Conservation (phyloP, 2,888 invertebrate genomes). For the Andrena trimmerana region DNA sequence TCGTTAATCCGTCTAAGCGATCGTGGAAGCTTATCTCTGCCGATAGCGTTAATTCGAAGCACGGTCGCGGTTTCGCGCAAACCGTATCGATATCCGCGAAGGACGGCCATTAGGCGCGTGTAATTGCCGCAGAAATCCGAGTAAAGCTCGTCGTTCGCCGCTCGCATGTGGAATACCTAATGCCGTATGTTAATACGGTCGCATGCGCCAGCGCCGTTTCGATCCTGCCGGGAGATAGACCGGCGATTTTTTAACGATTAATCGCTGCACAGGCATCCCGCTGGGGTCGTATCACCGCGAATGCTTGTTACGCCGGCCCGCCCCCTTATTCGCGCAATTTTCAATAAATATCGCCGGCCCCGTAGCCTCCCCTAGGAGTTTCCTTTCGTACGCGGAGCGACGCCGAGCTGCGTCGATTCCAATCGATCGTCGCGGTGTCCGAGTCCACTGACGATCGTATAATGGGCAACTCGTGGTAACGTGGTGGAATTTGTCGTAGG, state of each 20-base stretch:
- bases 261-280: constrained; percentile 75
- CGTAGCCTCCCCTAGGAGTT: neutral
- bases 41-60: constrained; percentile 37
- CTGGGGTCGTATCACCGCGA: constrained; percentile 68
- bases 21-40: constrained; percentile 47
- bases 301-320: constrained; percentile 64
- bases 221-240: constrained; percentile 75
- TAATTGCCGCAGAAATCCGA: constrained; percentile 73
- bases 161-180: constrained; percentile 78
- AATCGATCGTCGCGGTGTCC: neutral
- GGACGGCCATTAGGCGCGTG: constrained; percentile 64
- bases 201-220: constrained; percentile 77
- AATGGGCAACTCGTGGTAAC: neutral
- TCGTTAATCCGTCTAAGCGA: constrained; percentile 37
- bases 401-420: neutral
- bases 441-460: neutral
- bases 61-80: constrained; percentile 46
- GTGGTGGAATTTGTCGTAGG: neutral
- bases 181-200: constrained; percentile 78
- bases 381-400: neutral
- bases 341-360: constrained; percentile 46
- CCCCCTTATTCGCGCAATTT: constrained; percentile 48
- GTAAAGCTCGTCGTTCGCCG: constrained; percentile 57
- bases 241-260: constrained; percentile 79
- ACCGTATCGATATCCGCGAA: constrained; percentile 55